Percentiles rank a stretch among this genome's conserved stretches.
Evolutionary conservation across 2,888 invertebrate genomes (phyloP).

Genomic region (Thecocarcelia acutangulata): DNA sequence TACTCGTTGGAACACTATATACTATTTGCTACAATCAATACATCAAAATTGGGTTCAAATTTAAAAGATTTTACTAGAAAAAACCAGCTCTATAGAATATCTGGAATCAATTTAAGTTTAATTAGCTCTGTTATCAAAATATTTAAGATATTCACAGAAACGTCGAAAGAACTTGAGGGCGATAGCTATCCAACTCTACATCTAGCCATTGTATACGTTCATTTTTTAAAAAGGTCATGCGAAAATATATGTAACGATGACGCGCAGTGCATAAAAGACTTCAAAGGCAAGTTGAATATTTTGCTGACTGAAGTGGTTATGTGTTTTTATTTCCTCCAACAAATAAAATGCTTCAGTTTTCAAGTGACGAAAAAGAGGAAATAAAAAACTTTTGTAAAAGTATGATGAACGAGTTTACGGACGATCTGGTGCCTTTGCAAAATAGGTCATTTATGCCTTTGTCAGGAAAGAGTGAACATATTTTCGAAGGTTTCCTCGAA

Average conservation of each 20-base stretch:
- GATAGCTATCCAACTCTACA: slow-evolving; percentile 14
- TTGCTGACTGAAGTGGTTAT: slow-evolving; percentile 3
- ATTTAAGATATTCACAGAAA: slow-evolving; percentile 8
- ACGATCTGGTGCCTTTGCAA: not conserved
- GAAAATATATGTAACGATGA: slow-evolving; percentile 2
- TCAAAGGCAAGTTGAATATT: slow-evolving; percentile 15
- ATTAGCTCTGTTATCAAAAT: not conserved
- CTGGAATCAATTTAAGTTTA: slow-evolving; percentile 1
- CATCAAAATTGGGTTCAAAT: slow-evolving; percentile 36
- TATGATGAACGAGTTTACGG: not conserved
- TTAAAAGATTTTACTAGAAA: not conserved
- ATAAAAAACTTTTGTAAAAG: slow-evolving; percentile 2
- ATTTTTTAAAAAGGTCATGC: slow-evolving; percentile 13
- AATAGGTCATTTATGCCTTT: not conserved
- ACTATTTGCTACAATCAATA: slow-evolving; percentile 25
- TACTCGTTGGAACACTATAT: slow-evolving; percentile 37
- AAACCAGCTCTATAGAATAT: slow-evolving; percentile 5
- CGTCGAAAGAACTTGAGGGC: slow-evolving; percentile 15
- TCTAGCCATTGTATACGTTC: slow-evolving; percentile 9
- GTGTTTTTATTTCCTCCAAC: slow-evolving; percentile 8
- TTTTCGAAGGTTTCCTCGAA: slow-evolving; percentile 4
- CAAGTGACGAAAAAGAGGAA: not conserved
- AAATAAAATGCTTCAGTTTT: slow-evolving; percentile 10
- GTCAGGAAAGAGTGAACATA: not conserved
- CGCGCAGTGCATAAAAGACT: not conserved